Evolutionary conservation across 2,888 invertebrate genomes (phyloP).

Genomic region (Drosophila histrio): DNA sequence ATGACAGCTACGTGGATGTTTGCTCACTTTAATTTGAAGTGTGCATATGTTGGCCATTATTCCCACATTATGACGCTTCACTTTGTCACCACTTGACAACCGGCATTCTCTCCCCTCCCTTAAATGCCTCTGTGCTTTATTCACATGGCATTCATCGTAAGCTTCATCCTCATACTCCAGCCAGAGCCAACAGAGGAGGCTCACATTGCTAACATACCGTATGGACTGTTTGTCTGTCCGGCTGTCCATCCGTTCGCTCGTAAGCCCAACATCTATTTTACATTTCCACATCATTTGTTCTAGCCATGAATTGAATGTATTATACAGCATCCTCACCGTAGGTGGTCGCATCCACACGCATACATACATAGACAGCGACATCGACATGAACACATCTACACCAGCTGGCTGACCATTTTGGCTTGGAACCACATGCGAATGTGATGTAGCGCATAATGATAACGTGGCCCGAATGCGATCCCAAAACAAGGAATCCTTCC

Average conservation of each 20-base stretch:
- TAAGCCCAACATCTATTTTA: slow-evolving; percentile 80
- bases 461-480: slow-evolving; percentile 54
- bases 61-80: slow-evolving; percentile 60
- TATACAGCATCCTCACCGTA: slow-evolving; percentile 61
- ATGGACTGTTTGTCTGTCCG: slow-evolving; percentile 6
- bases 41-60: slow-evolving; percentile 71
- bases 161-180: background rate
- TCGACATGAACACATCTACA: slow-evolving; percentile 1
- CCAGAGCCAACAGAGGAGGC: background rate
- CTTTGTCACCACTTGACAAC: slow-evolving; percentile 25
- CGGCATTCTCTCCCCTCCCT: background rate
- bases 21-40: slow-evolving; percentile 70
- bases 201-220: slow-evolving; percentile 25
- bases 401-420: slow-evolving; percentile 52
- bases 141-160: slow-evolving; percentile 15
- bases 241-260: slow-evolving; percentile 34
- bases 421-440: slow-evolving; percentile 60
- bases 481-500: slow-evolving; percentile 23
- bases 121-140: background rate
- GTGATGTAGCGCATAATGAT: slow-evolving; percentile 79
- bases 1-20: slow-evolving; percentile 22
- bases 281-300: slow-evolving; percentile 83
- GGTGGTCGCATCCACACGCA: slow-evolving; percentile 36
- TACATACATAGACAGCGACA: slow-evolving; percentile 5
- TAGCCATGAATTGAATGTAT: slow-evolving; percentile 80